Percentiles rank a stretch among this genome's conserved stretches.
phyloP scores from a whole-genome alignment of 2,797 vertebrate species.

The Pseudopleuronectes americanus region DNA sequence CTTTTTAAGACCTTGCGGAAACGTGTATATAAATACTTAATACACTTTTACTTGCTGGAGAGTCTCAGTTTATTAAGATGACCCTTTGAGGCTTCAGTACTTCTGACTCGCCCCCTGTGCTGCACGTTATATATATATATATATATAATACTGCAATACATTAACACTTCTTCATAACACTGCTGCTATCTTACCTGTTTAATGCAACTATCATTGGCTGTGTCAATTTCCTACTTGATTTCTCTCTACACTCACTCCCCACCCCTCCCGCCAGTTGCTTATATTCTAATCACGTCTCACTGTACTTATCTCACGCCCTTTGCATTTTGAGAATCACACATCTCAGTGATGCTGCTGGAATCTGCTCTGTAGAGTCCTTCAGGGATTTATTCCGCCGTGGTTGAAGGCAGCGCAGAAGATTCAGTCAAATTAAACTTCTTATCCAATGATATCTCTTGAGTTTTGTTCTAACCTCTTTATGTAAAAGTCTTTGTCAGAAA shows the following conservation, averaged over 20 bases:
- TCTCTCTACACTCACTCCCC: background rate
- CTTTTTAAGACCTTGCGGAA: background rate
- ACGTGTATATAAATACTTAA: no score
- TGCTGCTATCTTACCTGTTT: background rate
- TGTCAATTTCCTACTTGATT: background rate
- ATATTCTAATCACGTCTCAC: slow-evolving; percentile 7
- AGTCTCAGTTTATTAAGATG: no score
- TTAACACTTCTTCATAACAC: background rate
- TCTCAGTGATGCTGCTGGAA: slow-evolving; percentile 9
- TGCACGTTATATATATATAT: background rate
- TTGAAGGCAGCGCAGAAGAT: slow-evolving; percentile 28
- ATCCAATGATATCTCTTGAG: slow-evolving; percentile 15
- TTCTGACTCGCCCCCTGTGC: no score
- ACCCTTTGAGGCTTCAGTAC: no score
- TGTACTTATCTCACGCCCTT: slow-evolving; percentile 10
- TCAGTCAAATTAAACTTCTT: slow-evolving; percentile 32
- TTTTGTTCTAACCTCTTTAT: background rate
- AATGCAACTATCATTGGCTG: background rate
- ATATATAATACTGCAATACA: no score
- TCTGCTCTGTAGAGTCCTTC: slow-evolving; percentile 13
- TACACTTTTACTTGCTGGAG: no score
- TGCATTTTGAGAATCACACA: slow-evolving; percentile 8
- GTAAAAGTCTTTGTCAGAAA: background rate
- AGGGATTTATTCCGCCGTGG: slow-evolving; percentile 4
- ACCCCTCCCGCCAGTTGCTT: background rate